Evolutionary conservation across 2,797 vertebrate genomes (phyloP).

Genomic region (Sebastes vulpes): DNA sequence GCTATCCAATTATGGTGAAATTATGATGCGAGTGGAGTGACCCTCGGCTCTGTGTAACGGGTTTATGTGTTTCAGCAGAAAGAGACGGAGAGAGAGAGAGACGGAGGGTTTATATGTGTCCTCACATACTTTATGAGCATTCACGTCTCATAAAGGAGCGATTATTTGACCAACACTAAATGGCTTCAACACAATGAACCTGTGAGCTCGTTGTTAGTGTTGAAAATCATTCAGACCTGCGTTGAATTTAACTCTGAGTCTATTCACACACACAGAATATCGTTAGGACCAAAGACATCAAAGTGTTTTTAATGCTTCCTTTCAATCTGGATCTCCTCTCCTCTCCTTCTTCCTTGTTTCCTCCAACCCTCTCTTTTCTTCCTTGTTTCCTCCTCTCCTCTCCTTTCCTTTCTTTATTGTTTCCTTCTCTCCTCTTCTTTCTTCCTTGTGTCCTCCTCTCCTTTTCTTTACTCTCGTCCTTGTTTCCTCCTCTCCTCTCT

Average conservation of each 20-base stretch:
- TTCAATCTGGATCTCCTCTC: neutral
- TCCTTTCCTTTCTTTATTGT: too few species aligned
- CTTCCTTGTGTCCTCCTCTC: neutral
- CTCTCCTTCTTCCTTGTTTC: neutral
- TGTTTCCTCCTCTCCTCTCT: too few species aligned
- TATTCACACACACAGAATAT: too few species aligned
- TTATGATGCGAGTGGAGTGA: conserved; percentile 19
- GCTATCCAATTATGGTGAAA: conserved; percentile 51
- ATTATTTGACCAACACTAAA: neutral
- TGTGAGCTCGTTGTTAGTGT: neutral
- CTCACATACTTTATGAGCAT: neutral
- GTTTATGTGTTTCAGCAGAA: neutral
- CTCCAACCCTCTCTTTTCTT: neutral
- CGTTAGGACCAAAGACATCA: too few species aligned
- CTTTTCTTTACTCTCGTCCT: too few species aligned
- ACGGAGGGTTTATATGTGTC: neutral
- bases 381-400: neutral
- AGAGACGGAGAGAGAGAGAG: neutral
- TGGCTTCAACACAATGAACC: neutral
- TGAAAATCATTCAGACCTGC: neutral
- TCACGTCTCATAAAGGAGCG: neutral
- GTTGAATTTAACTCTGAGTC: neutral
- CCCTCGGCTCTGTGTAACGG: neutral
- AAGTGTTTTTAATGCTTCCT: neutral
- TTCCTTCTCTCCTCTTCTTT: neutral